Evolutionary conservation across 2,888 invertebrate species (phyloP).

Genomic region (Dryobota labecula): DNA sequence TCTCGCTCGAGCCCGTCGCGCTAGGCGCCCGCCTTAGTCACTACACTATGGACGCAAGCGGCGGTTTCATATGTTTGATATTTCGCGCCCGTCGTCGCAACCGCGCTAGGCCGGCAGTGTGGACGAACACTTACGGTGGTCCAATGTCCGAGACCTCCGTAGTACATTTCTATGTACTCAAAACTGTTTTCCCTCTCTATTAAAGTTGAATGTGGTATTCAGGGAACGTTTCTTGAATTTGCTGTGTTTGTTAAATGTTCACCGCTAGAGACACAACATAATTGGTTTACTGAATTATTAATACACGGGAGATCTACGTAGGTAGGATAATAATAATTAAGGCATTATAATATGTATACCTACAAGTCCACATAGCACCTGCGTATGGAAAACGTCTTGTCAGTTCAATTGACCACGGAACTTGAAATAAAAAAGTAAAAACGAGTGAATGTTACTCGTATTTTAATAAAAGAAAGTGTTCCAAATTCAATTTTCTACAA

Average conservation of each 20-base stretch:
- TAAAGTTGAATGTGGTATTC: slow-evolving; percentile 29
- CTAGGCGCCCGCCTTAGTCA: too few relatives aligned
- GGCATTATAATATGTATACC: too few relatives aligned
- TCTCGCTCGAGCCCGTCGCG: too few relatives aligned
- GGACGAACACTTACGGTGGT: too few relatives aligned
- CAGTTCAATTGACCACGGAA: not conserved
- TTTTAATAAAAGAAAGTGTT: slow-evolving; percentile 24
- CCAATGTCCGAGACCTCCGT: too few relatives aligned
- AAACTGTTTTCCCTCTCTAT: slow-evolving; percentile 22
- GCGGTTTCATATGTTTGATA: too few relatives aligned
- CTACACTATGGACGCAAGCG: too few relatives aligned
- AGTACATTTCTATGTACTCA: too few relatives aligned
- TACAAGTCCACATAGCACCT: not conserved
- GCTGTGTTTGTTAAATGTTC: too few relatives aligned
- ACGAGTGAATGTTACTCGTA: slow-evolving; percentile 6
- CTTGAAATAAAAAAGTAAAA: slow-evolving; percentile 8
- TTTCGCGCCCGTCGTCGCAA: too few relatives aligned
- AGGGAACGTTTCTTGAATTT: slow-evolving; percentile 20
- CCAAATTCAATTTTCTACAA: slow-evolving; percentile 23
- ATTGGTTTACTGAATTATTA: slow-evolving; percentile 44
- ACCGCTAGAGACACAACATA: slow-evolving; percentile 12
- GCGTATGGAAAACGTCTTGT: not conserved
- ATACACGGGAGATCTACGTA: not conserved
- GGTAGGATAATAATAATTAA: not conserved
- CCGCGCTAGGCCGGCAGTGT: too few relatives aligned